These are phyloP conservation scores for Hyperoplus lanceolatus DNA, from an alignment of 2,797 vertebrate genomes.

Conservation along the genomic window DNA sequence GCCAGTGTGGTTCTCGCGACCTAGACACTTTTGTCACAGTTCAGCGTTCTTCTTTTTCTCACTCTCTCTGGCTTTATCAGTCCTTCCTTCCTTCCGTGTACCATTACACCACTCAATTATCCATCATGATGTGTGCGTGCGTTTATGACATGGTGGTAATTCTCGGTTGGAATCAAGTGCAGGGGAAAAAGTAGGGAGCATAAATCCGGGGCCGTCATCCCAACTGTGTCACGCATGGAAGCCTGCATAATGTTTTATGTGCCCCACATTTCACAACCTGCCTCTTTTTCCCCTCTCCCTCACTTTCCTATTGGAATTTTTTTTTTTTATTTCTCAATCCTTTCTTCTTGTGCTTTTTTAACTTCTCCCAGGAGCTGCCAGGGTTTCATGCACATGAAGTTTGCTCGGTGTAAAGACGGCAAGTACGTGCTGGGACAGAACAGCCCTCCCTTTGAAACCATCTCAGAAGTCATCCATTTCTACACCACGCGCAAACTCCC, in stretches of 20 bases:
- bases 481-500: constrained; percentile 93
- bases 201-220: constrained; percentile 62
- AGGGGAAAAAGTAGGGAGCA: constrained; percentile 36
- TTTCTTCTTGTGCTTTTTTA: not conserved
- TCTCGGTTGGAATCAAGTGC: constrained; percentile 52
- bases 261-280: constrained; percentile 40
- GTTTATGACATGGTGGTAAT: constrained; percentile 57
- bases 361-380: constrained; percentile 90
- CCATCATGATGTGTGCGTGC: constrained; percentile 46
- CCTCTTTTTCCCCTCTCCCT: not conserved
- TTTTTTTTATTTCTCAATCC: constrained; percentile 13
- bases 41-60: constrained; percentile 24
- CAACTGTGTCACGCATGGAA: constrained; percentile 34
- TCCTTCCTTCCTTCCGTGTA: constrained; percentile 15
- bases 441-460: constrained; percentile 90
- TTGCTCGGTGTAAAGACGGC: constrained; percentile 87
- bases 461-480: constrained; percentile 91
- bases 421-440: constrained; percentile 92
- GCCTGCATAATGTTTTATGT: constrained; percentile 50
- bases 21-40: constrained; percentile 41
- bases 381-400: constrained; percentile 96
- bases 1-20: constrained; percentile 13
- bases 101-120: constrained; percentile 51
- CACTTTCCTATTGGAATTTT: not conserved
- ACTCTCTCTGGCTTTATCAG: constrained; percentile 26